A percentile compares a stretch with the other conserved stretches of the same genome.
Conservation (phyloP, 2,113 vertebrate genomes). For the Donacobius atricapilla region DNA sequence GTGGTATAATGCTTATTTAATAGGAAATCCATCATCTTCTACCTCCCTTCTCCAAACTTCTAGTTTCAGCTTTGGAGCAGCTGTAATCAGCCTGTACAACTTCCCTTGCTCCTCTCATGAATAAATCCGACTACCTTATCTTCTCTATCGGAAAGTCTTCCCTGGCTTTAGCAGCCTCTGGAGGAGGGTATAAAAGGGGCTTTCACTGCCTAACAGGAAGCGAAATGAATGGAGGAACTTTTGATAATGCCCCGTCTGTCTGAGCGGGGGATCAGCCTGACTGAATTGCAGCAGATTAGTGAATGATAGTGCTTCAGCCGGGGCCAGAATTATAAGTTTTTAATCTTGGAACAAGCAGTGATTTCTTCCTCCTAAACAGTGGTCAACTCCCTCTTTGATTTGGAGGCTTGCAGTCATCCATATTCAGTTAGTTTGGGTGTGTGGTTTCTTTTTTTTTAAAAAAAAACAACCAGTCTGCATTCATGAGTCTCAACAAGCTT, state of each 20-base stretch:
- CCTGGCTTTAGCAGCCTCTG: conserved; percentile 24
- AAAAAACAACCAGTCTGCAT: too few relatives aligned
- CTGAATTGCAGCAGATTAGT: conserved; percentile 35
- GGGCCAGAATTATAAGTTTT: conserved; percentile 48
- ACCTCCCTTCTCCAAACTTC: neutral
- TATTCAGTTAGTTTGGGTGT: conserved; percentile 34
- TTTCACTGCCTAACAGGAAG: conserved; percentile 62
- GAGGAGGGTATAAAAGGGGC: conserved; percentile 49
- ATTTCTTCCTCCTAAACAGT: conserved; percentile 20
- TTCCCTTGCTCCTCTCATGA: conserved; percentile 30
- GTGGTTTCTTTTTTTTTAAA: neutral
- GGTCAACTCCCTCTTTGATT: conserved; percentile 35
- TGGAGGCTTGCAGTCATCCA: conserved; percentile 4
- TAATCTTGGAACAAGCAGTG: conserved; percentile 59
- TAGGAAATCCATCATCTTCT: neutral
- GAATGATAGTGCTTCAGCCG: conserved; percentile 24
- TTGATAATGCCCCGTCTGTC: conserved; percentile 61
- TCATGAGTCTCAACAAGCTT: neutral
- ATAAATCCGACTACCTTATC: conserved; percentile 44
- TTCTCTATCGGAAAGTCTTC: conserved; percentile 49
- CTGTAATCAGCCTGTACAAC: neutral
- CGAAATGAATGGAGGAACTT: conserved; percentile 57
- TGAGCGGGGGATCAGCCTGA: neutral
- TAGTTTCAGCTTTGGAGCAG: conserved; percentile 35
- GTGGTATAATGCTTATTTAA: neutral